A percentile compares a stretch with the other conserved stretches of the same genome.
Evolutionary conservation across 1,140 invertebrate genomes (phyloP).

Genomic region (Campoletis sonorensis): DNA sequence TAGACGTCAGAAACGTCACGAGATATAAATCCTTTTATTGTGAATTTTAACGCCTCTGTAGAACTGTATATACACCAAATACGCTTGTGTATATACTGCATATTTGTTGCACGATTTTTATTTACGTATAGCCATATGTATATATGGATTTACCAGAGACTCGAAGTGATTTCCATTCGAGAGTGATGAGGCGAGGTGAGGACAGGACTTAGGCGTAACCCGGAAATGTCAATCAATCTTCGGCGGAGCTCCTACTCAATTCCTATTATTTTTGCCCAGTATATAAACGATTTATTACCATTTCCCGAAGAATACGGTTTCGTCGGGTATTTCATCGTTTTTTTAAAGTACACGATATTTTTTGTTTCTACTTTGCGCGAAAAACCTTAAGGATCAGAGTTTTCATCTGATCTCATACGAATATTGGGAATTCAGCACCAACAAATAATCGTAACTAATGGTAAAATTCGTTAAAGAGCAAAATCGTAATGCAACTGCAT

Average conservation of each 20-base stretch:
- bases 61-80: neutral
- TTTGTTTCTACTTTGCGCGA: neutral
- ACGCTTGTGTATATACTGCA: neutral
- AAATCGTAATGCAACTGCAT: neutral
- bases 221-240: conserved; percentile 43
- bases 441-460: too few relatives aligned
- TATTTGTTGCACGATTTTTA: conserved; percentile 25
- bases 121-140: neutral
- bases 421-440: too few relatives aligned
- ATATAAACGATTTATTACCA: conserved; percentile 26
- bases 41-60: conserved; percentile 27
- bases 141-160: conserved; percentile 2
- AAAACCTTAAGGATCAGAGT: neutral
- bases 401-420: neutral
- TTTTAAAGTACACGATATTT: neutral
- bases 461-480: too few relatives aligned
- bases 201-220: conserved; percentile 39
- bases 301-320: neutral
- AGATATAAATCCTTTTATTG: conserved; percentile 26
- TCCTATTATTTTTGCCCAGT: conserved; percentile 12
- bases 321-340: neutral
- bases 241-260: conserved; percentile 36
- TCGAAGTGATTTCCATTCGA: conserved; percentile 41
- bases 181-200: conserved; percentile 37
- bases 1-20: conserved; percentile 26